Percentiles rank a stretch among this genome's conserved stretches.
phyloP scores from a whole-genome alignment of 2,888 invertebrate species.

The Listrodromus nycthemerus region DNA sequence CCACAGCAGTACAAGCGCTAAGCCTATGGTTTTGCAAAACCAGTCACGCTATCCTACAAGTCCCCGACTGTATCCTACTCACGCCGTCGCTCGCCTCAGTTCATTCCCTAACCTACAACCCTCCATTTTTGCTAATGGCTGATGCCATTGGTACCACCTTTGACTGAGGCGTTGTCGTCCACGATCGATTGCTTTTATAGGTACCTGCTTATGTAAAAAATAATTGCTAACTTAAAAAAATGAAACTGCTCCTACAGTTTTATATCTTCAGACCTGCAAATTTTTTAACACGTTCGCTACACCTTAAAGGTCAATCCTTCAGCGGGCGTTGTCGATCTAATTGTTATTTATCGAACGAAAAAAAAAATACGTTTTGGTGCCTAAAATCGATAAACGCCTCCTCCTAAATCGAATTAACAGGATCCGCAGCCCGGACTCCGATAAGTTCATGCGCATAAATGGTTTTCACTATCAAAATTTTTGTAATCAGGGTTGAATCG shows the following conservation, averaged over 20 bases:
- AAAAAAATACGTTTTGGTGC: not conserved
- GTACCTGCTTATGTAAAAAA: too few relatives aligned
- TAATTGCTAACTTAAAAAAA: too few relatives aligned
- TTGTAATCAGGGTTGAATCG: not conserved
- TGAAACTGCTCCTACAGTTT: too few relatives aligned
- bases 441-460: not conserved
- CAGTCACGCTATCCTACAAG: conserved; percentile 69
- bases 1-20: conserved; percentile 51
- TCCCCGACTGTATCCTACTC: conserved; percentile 72
- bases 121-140: not conserved
- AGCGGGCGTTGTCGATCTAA: not conserved
- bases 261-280: not conserved
- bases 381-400: not conserved
- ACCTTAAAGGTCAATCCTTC: not conserved
- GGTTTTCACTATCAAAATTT: not conserved
- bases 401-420: not conserved
- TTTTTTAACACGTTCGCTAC: not conserved
- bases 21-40: conserved; percentile 61
- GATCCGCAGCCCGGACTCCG: not conserved
- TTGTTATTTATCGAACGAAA: not conserved
- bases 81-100: conserved; percentile 11
- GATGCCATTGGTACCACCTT: not conserved
- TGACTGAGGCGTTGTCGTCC: too few relatives aligned
- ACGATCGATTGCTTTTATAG: too few relatives aligned
- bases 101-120: not conserved